Evolutionary conservation across 2,797 vertebrate species (phyloP), one percentile per base, ranked within the genome.

Genomic region (Pagetopsis macropterus): DNA sequence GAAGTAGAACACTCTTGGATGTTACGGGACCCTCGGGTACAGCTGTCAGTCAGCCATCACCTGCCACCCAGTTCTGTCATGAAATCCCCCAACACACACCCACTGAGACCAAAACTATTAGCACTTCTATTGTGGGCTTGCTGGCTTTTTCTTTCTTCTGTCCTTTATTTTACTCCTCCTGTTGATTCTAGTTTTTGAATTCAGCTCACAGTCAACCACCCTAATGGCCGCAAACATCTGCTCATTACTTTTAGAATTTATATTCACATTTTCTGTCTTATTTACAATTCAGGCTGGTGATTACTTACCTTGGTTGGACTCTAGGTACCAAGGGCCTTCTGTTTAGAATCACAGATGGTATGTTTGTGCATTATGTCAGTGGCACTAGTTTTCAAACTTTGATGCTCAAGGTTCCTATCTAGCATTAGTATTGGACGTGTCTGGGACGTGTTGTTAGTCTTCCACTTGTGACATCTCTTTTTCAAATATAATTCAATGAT

Each of bases 51-150:
- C 86, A 87, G 76, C 27, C 76, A 57, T 92, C 87, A 90, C 71
- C 86, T 75, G 79, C 84, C 87, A 89, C 89, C 89, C 84, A 91
- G 83, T 83, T 92, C 89, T 91, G 91, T 90, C 89, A 92, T 49
- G 15, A 77, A 79, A 52, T 41, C 49, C 70, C 70, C 4, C 54
- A 49, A 55, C 56, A 62, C 54, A 19, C 15, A 51, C 54, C 84
- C 77, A 13, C 74, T 60, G 88, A 88, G 88, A 89, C 76, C 46
- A 50, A 81, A 83, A 78, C 89, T 84, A 89, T 91, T 90, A 90
- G 62, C 80, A 65, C 79, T 84, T 21, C 56, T 66, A 79, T 78
- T 70, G 86, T 81, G 88, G 83, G 70, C 59, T 88, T 21, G 0
- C 59, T 73, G 33, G 27, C 40, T 66, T 77, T 70, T 77, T 70